A percentile compares a stretch with the other conserved stretches of the same genome.
Evolutionary conservation across 2,888 invertebrate genomes (phyloP).

Genomic region (Mimumesa dahlbomi): DNA sequence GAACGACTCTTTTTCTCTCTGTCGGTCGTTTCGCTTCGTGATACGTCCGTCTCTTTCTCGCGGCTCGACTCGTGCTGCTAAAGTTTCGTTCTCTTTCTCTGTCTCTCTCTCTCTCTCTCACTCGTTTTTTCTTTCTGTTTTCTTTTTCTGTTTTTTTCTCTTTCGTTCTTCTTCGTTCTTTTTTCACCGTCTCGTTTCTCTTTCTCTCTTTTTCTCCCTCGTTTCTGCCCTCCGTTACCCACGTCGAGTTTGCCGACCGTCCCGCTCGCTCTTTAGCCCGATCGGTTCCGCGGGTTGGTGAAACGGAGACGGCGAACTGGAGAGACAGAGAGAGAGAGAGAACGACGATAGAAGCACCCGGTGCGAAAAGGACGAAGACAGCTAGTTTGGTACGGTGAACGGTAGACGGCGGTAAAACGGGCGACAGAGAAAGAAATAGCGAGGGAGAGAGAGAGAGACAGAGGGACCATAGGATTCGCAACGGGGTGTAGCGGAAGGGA

Average conservation of each 20-base stretch:
- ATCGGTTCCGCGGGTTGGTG: conserved; percentile 53
- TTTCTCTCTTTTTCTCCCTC: conserved; percentile 25
- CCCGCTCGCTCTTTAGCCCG: conserved; percentile 61
- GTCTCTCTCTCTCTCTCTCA: conserved; percentile 33
- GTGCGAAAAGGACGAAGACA: conserved; percentile 30
- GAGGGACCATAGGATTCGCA: too few species aligned
- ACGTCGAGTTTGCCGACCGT: conserved; percentile 22
- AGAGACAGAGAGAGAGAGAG: conserved; percentile 10
- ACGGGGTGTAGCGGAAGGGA: conserved; percentile 7
- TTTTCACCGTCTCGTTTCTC: conserved; percentile 1
- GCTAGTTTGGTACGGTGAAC: too few species aligned
- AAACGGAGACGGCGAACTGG: conserved; percentile 32
- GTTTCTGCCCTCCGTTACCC: conserved; percentile 7
- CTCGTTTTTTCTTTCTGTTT: conserved; percentile 38
- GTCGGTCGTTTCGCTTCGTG: too few species aligned
- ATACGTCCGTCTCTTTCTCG: background rate
- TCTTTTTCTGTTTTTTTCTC: background rate
- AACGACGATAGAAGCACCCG: conserved; percentile 4
- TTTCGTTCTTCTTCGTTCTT: conserved; percentile 35
- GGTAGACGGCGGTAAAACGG: too few species aligned
- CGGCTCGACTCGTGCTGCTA: too few species aligned
- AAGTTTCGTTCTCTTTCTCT: conserved; percentile 23
- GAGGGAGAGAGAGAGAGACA: conserved; percentile 28
- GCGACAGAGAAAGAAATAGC: conserved; percentile 27
- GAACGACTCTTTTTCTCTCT: conserved; percentile 15